Evolutionary conservation across 2,888 invertebrate genomes (phyloP), one percentile per base, ranked within the genome.

Genomic region (Elysia crispata): DNA sequence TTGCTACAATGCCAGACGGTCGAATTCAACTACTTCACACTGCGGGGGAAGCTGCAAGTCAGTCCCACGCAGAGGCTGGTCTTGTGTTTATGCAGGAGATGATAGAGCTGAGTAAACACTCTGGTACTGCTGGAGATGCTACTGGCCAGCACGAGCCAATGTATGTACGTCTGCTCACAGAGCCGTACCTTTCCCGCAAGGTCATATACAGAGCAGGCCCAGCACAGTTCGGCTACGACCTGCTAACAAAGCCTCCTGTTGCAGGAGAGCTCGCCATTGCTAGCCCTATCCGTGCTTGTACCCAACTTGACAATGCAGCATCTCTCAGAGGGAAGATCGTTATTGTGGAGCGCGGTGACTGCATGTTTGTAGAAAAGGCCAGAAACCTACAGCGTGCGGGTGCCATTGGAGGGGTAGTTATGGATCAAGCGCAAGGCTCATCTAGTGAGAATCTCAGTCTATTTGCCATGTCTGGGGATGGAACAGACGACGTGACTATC

Each of bases 381-480:
- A 94, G 97, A 76, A 93, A 95, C 86, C 94, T 97, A 54, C 96
- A 98, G 93, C 93, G 94, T 77, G 95, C 95, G 5, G 97, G 97
- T 23, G 98, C 96, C 0, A 93, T 95, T 54, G 96, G 96, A 28
- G 96, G 96, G 25, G 96, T 99, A 87, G 95, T 99, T 60, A 93
- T 93, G 73, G 93, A 93, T 92, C 97, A 97, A 92, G 94, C 95
- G 18, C 93, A 94, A 5, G 96, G 94, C 41, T 95, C 96, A 54
- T 95, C 95, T 77, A 94, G 95, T 66, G 94, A 95, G 49, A 95
- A 94, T 75, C 95, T 96, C 1, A 95, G 96, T 0, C 94, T 97
- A 93, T 99, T 99, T 93, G 97, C 97, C 5, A 98, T 99, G 98
- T 97, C 97, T 0, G 97, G 97, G 0, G 98, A 98, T 92, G 97